Evolutionary conservation across 2,888 invertebrate species (phyloP).

Genomic region (Agrotis segetum): DNA sequence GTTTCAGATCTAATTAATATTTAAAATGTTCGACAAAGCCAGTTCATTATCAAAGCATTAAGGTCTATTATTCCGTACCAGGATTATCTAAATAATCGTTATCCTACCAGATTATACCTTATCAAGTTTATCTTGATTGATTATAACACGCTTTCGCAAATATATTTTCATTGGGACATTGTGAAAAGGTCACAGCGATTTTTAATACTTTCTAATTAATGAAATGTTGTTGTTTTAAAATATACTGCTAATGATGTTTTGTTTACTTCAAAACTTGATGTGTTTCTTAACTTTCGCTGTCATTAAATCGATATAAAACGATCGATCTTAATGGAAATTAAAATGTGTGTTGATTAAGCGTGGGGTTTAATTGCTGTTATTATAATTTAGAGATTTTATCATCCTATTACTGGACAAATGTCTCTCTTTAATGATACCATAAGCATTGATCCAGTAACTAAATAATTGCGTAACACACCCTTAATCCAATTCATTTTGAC

Average conservation of each 20-base stretch:
- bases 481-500: background rate
- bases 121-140: constrained; percentile 50
- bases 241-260: constrained; percentile 25
- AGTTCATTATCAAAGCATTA: constrained; percentile 37
- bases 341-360: background rate
- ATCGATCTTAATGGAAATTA: background rate
- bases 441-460: background rate
- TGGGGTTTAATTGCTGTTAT: background rate
- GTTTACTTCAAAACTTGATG: constrained; percentile 26
- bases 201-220: constrained; percentile 62
- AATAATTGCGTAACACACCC: background rate
- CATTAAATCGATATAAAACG: constrained; percentile 8
- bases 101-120: constrained; percentile 26
- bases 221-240: constrained; percentile 32
- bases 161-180: constrained; percentile 46
- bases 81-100: constrained; percentile 42
- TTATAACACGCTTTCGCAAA: constrained; percentile 55
- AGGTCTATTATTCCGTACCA: constrained; percentile 30
- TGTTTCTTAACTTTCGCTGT: constrained; percentile 8
- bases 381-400: background rate
- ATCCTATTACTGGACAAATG: background rate
- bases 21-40: constrained; percentile 42
- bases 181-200: constrained; percentile 47
- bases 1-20: constrained; percentile 35
- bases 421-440: background rate